phyloP scores from a whole-genome alignment of 2,797 vertebrate genomes.

The Adrianichthys oophorus region DNA sequence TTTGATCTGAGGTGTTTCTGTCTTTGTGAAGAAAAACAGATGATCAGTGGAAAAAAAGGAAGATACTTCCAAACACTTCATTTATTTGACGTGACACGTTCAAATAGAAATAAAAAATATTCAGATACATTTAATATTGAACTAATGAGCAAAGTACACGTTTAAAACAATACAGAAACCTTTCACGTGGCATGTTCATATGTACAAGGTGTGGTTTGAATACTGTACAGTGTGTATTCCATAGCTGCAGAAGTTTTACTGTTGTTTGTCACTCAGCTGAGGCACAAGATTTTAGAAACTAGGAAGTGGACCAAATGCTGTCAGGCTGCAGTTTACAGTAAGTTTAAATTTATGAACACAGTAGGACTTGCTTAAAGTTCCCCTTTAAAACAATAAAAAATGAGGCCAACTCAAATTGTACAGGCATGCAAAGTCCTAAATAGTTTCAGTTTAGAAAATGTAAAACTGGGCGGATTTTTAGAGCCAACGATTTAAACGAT shows the following conservation, averaged over 20 bases:
- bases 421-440: conserved; percentile 69
- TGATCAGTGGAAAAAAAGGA: not conserved
- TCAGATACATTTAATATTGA: conserved; percentile 76
- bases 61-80: conserved; percentile 67
- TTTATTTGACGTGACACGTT: conserved; percentile 81
- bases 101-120: conserved; percentile 81
- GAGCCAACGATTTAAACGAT: conserved; percentile 9
- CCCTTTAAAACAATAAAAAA: conserved; percentile 54
- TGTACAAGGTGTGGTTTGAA: conserved; percentile 78
- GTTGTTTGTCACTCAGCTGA: conserved; percentile 69
- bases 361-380: conserved; percentile 62
- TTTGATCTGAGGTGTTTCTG: too few relatives aligned
- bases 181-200: conserved; percentile 72
- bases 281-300: conserved; percentile 68
- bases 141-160: conserved; percentile 76
- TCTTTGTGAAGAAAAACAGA: not conserved
- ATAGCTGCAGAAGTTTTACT: conserved; percentile 75
- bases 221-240: conserved; percentile 80
- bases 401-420: conserved; percentile 52
- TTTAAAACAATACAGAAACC: conserved; percentile 76
- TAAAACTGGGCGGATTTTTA: conserved; percentile 46
- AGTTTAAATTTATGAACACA: conserved; percentile 59
- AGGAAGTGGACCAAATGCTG: conserved; percentile 66
- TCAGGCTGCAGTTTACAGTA: conserved; percentile 66
- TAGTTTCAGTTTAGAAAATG: conserved; percentile 33